A percentile compares a stretch with the other conserved stretches of the same genome.
Evolutionary conservation across 2,113 vertebrate genomes (phyloP).

Genomic region (Anhinga rufa): DNA sequence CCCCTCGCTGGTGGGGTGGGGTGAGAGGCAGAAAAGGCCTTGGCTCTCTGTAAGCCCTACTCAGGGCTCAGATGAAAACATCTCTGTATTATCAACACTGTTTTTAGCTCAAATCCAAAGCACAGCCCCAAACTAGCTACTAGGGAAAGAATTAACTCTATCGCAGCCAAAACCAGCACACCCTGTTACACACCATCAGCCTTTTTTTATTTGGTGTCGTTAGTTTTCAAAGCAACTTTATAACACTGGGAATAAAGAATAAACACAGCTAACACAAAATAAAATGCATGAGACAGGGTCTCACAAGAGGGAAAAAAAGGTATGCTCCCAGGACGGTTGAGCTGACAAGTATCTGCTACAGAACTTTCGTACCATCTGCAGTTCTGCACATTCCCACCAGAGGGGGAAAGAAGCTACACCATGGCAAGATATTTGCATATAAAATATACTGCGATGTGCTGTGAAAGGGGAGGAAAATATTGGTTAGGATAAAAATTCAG

Average conservation of each 20-base stretch:
- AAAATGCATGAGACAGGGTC: background rate
- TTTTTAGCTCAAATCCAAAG: background rate
- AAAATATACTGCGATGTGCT: background rate
- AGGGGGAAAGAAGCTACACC: conserved; percentile 56
- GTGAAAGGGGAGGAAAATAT: background rate
- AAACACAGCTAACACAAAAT: background rate
- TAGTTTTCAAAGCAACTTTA: background rate
- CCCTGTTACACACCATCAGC: background rate
- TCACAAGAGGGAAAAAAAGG: background rate
- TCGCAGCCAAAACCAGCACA: background rate
- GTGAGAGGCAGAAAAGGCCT: background rate
- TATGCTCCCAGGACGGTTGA: background rate
- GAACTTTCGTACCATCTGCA: background rate
- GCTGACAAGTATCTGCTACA: background rate
- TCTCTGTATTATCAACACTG: background rate
- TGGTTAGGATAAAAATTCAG: background rate
- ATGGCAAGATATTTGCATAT: conserved; percentile 16
- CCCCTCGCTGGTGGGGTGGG: background rate
- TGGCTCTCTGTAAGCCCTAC: background rate
- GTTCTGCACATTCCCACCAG: conserved; percentile 66
- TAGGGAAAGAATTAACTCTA: background rate
- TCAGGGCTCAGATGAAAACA: too few species aligned
- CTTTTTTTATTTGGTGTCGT: background rate
- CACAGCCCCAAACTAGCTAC: background rate
- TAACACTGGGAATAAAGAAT: background rate